Base-by-base conservation (phyloP, 2,888 invertebrate species). In the Atrina japonica region DNA sequence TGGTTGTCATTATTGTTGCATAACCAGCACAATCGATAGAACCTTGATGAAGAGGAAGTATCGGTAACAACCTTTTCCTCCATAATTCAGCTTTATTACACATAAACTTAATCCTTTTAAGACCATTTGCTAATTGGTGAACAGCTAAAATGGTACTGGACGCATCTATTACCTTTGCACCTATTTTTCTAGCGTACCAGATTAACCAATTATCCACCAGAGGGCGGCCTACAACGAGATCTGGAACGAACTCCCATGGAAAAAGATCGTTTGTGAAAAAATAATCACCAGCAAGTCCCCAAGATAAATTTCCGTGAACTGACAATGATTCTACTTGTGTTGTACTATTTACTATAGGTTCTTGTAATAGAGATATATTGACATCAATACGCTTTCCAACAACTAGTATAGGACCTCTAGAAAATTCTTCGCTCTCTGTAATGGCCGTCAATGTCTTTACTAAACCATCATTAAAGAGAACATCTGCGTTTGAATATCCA, bases 311-410 rank as follows among this genome's bases (percentile, higher is more conserved):
- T 3, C 68, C 68, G 47, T 61, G 40, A 55, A 23, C 53, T 21
- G 67, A 52, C 40, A 67, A 18, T 45, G 29, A 53, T 21, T 67
- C 60, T 7, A 67, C 61, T 18, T 67, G 60, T 16, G 27, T 41
- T 23, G 67, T 45, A 2, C 29, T 18, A 30, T 63, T 55, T 5
- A 68, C 40, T 18, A 55, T 47, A 14, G 68, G 68, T 21, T 68
- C 68, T 21, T 68, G 41, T 16, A 68, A 27, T n/a, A 25, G 47
- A 23, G 68, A 68, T 40, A 68, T 68, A 61, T 68, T 68, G 2
- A 68, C 61, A 49, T 68, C 68, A n/a, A 68, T 56, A 1, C 68
- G 61, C 40, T 68, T 68, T n/a, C 68, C 68, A 6, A 68, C 61
- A n/a, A 68, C 27, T n/a, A 68, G 49, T 47, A 68, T 29, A 9